Base-by-base conservation (phyloP, 2,888 invertebrate species). In the Hydriomena furcata region DNA sequence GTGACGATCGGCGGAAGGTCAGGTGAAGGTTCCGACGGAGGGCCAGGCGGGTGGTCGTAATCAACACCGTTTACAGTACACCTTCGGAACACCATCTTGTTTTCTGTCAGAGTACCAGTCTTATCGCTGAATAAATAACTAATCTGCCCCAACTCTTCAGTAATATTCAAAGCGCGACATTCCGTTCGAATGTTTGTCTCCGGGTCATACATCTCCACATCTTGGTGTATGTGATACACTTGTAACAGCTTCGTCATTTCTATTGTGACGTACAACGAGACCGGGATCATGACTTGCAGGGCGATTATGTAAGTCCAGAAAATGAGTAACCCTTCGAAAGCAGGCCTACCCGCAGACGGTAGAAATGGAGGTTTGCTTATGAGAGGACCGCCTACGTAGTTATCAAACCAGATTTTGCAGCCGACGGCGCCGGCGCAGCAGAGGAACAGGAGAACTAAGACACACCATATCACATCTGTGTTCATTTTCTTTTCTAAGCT, bases 241-340 rank as follows among this genome's bases (percentile, higher is more conserved):
- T 99, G 99, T 52, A 97, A 93, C 56, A 99, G 93, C 85, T 99
- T 99, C 65, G 98, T 97, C 91, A 99, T 93, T 86, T 99, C 99
- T 71, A 99, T 94, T 1, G 98, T 98, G 43, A 99, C 99, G 86
- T 99, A 99, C 53, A 99, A 90, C 5, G 99, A 98, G 35, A 99
- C 92, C 0, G 99, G 99, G 76, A 99, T 98, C 95, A 99, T 97
- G 54, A 98, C 96, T 93, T 99, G 99, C 47, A 98, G 92, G 62
- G 98, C 96, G 73, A 99, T 98, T 60, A 99, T 95, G 82, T 96
- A 98, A 1, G 97, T 98, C 95, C 97, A 98, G 89, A 99, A 99
- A 61, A 96, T 95, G 44, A 97, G 91, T 71, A 98, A 93, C 5
- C 96, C 96, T 77, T 96, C 96, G 71, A 92, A 92, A 17, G 92